Evolutionary conservation across 2,888 invertebrate genomes (phyloP).

Genomic region (Conistra vaccinii): DNA sequence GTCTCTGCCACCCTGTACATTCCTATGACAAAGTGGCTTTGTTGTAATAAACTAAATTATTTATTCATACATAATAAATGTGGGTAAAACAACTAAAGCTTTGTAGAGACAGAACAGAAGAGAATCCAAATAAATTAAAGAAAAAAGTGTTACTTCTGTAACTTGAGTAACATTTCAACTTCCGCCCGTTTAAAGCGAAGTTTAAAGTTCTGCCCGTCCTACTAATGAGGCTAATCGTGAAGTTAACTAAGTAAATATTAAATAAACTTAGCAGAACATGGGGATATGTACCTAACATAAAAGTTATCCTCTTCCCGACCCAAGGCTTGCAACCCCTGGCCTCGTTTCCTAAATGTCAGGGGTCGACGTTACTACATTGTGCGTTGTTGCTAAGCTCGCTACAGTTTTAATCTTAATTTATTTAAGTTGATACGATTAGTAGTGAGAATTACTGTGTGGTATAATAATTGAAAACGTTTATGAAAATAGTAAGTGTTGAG

Average conservation of each 20-base stretch:
- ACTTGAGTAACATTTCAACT: constrained; percentile 13
- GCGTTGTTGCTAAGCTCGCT: constrained; percentile 34
- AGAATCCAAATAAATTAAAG: background rate
- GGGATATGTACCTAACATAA: constrained; percentile 35
- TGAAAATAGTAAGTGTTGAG: background rate
- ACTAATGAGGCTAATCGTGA: constrained; percentile 43
- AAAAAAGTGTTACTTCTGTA: background rate
- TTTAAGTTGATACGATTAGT: constrained; percentile 35
- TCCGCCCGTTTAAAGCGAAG: constrained; percentile 2
- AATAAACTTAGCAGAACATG: constrained; percentile 48
- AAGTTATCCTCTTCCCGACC: constrained; percentile 54
- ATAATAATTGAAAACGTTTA: background rate
- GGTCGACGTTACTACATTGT: constrained; percentile 43
- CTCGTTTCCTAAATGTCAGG: constrained; percentile 61
- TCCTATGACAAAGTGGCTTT: background rate
- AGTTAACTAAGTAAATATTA: constrained; percentile 47
- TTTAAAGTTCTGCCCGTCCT: constrained; percentile 6
- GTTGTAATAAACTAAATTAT: background rate
- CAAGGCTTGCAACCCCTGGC: constrained; percentile 46
- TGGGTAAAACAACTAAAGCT: background rate
- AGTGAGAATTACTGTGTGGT: constrained; percentile 2
- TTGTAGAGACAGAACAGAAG: background rate
- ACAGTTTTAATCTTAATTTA: constrained; percentile 43
- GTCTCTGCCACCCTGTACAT: no score
- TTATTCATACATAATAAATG: background rate